Evolutionary conservation across 1,140 invertebrate genomes (phyloP).

Genomic region (Metopolophium dirhodum): DNA sequence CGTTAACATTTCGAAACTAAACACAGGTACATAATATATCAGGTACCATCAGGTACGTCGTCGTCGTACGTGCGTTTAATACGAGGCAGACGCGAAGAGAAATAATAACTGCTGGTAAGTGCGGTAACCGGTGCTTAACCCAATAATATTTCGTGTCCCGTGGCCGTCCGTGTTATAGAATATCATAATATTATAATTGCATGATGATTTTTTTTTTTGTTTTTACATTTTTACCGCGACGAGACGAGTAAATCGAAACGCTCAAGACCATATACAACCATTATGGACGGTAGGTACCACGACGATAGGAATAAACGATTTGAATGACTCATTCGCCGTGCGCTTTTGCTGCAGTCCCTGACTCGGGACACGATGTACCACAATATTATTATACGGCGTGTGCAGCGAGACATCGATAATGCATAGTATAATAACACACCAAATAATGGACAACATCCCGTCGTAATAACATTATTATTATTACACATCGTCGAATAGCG

Average conservation of each 20-base stretch:
- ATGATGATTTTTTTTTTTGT: neutral
- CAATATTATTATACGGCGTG: neutral
- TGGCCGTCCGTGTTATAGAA: too few species aligned
- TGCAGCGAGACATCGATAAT: neutral
- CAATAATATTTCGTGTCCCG: neutral
- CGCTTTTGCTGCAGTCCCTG: neutral
- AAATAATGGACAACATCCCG: neutral
- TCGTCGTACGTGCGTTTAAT: too few species aligned
- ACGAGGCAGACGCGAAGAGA: neutral
- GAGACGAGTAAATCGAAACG: neutral
- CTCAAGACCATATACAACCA: neutral
- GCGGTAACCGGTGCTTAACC: neutral
- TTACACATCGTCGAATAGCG: neutral
- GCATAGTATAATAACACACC: neutral
- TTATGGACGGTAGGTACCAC: too few species aligned
- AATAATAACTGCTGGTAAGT: neutral
- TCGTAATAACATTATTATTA: neutral
- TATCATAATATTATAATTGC: neutral
- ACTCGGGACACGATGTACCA: neutral
- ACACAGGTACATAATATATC: neutral
- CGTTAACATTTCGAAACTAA: neutral
- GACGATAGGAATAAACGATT: neutral
- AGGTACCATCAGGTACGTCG: neutral
- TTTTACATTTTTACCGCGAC: neutral
- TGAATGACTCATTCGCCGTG: neutral